Evolutionary conservation across 1,140 invertebrate species (phyloP), one percentile per base, ranked within the genome.

Genomic region (Aphelenchoides fujianensis): DNA sequence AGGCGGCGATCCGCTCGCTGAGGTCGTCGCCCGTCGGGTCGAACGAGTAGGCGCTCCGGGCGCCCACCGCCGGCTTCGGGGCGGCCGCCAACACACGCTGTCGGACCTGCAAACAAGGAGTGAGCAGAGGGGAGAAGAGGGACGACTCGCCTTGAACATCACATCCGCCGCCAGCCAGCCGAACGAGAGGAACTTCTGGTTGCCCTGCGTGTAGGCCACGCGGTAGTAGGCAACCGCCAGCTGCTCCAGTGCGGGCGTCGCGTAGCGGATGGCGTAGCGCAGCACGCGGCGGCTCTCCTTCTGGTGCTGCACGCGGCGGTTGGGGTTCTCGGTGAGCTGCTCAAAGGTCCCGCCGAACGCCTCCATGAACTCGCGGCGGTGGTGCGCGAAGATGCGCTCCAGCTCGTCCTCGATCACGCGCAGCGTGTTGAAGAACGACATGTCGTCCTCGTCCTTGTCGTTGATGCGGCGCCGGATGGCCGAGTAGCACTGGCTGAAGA

Each of bases 361-460:
- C 1, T 27, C 74, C 19, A 78, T 74, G 59, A 77, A 77, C 12
- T n/a, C 3, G 27, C 37, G 31, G 1, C 75, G 76, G 30, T 23
- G 34, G 27, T 23, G 27, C 1, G 30, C 27, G 27, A 48, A 61
- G 41, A 79, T 79, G 3, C 52, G 35, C 63, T 36, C 59, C 32
- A 77, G 23, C 48, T 35, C 70, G 35, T 77, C 68, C 41, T 78
- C 71, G 16, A 78, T 78, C 0, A 76, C 62, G 36, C 74, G 74
- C 9, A 59, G 32, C 3, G 75, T 77, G 54, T 76, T 77, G 67
- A 77, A 77, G 34, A 74, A 77, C 5, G 75, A 78, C 74, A 76
- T 77, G 59, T 76, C 74, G 34, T 75, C 73, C 31, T 69, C 67
- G 30, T 75, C 74, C 12, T 72, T 54, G 35, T 77, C 76, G 32